Base-by-base conservation (phyloP, 1,140 invertebrate species). In the Halyomorpha halys region DNA sequence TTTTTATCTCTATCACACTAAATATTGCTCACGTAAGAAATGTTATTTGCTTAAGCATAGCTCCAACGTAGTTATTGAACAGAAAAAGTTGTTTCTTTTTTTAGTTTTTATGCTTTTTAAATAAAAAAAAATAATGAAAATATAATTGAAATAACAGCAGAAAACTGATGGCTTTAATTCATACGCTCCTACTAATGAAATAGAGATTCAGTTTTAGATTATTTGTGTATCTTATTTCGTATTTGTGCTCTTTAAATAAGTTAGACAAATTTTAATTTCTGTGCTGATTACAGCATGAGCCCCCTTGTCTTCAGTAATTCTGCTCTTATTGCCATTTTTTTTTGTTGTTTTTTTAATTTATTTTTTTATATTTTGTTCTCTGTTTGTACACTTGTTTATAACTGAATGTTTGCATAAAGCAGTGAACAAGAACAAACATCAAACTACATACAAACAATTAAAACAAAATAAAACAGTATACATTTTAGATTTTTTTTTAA, bases 21-120 rank as follows among this genome's bases (percentile, higher is more conserved):
- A 62, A 63, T 60, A 19, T 53, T 39, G 62, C 62, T 63, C 62
- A 63, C 62, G 27, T 53, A 63, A 63, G n/a, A 44, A 44, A 44
- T 60, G 62, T 63, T 44, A 53, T 49, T 53, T 63, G 62, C 62
- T 63, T 63, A 18, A 63, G 62, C 62, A 53, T 63, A 63, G 62
- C 15, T 53, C 45, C 11, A 63, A 25, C n/a, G 62, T 63, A 63
- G 62, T 53, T 54, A 60, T 21, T 44, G 18, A 62, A 62, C 21
- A 21, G 19, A 25, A 45, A 53, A 34, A 65, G 39, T 59, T 65
- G 34, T 39, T 39, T 39, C 2, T 49, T 44, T 49, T 61, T 62
- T 47, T 27, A 49, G 27, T 23, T 49, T 49, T 61, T 61, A 51
- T 47, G 30, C 21, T 18, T 63, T 63, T n/a, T 19, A 63, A 47